Conservation (phyloP, 2,113 vertebrate species). For the Xenus cinereus region DNA sequence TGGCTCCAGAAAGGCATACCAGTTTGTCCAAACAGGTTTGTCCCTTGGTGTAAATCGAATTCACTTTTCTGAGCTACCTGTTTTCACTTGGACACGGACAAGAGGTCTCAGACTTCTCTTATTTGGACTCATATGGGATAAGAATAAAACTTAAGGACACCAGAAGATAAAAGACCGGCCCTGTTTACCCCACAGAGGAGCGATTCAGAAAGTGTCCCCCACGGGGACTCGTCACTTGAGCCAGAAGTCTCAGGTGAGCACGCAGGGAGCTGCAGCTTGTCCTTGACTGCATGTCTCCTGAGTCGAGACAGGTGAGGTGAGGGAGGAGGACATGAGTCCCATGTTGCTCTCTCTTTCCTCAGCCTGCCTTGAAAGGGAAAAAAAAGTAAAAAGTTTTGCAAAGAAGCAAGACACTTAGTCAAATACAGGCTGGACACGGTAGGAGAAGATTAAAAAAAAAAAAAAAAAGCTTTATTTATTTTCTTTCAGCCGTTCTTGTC, state of each 20-base stretch:
- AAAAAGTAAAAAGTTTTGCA: not conserved
- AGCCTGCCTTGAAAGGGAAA: not conserved
- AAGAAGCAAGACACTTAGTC: not conserved
- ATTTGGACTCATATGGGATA: not conserved
- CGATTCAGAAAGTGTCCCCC: not conserved
- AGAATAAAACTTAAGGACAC: not conserved
- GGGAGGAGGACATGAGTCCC: not conserved
- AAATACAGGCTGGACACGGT: not conserved
- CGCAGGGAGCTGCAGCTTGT: not conserved
- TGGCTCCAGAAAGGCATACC: not conserved
- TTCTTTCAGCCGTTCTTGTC: not conserved
- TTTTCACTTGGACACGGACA: not conserved
- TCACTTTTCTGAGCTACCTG: not conserved
- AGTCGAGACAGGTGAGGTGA: not conserved
- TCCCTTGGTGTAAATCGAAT: not conserved
- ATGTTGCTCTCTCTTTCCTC: not conserved
- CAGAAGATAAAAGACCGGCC: not conserved
- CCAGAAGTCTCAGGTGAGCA: not conserved
- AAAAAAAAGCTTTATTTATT: not conserved
- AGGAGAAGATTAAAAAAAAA: not conserved
- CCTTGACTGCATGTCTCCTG: not conserved
- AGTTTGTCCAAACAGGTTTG: not conserved
- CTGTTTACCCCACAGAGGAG: not conserved
- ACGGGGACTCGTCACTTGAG: fast-evolving
- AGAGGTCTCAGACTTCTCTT: not conserved